phyloP scores from a whole-genome alignment of 2,888 invertebrate genomes.

The Harpalus rufipes region DNA sequence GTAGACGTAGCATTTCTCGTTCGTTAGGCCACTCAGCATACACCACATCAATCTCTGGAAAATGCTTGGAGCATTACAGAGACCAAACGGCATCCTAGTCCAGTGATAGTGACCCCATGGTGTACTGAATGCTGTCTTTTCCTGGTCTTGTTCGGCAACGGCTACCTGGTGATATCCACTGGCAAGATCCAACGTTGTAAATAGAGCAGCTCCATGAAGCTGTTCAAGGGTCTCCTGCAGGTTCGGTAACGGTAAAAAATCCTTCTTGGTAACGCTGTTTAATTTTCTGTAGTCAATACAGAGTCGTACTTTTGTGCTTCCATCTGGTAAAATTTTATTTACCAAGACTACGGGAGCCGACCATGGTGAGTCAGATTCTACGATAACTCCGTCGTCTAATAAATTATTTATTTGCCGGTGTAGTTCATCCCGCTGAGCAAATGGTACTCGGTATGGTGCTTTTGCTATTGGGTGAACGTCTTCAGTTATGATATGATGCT shows the following conservation, averaged over 20 bases:
- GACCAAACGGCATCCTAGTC: conserved; percentile 71
- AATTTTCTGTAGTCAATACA: conserved; percentile 68
- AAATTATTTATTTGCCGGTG: conserved; percentile 68
- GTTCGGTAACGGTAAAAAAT: conserved; percentile 69
- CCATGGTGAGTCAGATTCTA: conserved; percentile 72
- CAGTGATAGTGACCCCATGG: conserved; percentile 70
- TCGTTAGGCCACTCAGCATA: conserved; percentile 70
- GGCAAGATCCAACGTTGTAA: conserved; percentile 70
- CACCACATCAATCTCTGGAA: conserved; percentile 72
- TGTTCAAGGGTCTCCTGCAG: conserved; percentile 71
- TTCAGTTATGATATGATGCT: conserved; percentile 42
- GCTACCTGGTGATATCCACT: conserved; percentile 71
- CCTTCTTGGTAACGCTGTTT: conserved; percentile 67
- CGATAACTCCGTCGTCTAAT: conserved; percentile 69
- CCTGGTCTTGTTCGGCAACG: conserved; percentile 60
- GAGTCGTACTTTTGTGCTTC: conserved; percentile 68
- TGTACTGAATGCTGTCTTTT: conserved; percentile 70
- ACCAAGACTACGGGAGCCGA: conserved; percentile 72
- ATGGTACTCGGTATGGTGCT: conserved; percentile 67
- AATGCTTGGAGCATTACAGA: conserved; percentile 72
- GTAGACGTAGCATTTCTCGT: conserved; percentile 67
- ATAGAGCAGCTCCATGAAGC: conserved; percentile 68
- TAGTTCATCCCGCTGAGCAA: conserved; percentile 46
- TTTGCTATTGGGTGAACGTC: conserved; percentile 57
- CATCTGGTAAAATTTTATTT: conserved; percentile 70